phyloP scores from a whole-genome alignment of 2,113 vertebrate species.

The Circaetus cinerascens region DNA sequence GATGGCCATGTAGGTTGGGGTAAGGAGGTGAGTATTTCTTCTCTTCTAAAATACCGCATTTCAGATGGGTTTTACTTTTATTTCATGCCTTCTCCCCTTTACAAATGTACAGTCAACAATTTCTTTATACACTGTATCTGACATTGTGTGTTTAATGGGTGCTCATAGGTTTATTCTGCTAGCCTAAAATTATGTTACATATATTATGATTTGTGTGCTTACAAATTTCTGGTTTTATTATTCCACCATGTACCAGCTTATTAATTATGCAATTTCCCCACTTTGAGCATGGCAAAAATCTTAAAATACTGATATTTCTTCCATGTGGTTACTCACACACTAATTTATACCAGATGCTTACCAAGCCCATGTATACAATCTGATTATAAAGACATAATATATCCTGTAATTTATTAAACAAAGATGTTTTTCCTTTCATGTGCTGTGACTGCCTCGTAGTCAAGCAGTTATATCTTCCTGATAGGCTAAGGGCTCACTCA shows the following conservation, averaged over 20 bases:
- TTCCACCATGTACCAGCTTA: not conserved
- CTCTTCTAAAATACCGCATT: not conserved
- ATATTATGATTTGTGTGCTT: not conserved
- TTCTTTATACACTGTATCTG: not conserved
- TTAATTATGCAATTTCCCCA: not conserved
- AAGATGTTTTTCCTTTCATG: not conserved
- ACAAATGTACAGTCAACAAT: not conserved
- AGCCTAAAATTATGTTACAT: not conserved
- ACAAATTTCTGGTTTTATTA: not conserved
- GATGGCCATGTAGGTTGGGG: fast-evolving
- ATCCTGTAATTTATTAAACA: not conserved
- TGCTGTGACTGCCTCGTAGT: not conserved
- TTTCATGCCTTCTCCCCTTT: not conserved
- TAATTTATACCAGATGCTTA: not conserved
- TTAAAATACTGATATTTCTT: conserved; percentile 7
- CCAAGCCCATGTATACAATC: not conserved
- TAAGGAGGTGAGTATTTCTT: not conserved
- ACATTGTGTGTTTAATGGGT: not conserved
- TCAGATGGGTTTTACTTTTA: not conserved
- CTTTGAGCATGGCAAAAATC: not conserved
- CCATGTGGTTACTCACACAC: not conserved
- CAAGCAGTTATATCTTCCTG: not conserved
- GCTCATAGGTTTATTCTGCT: not conserved
- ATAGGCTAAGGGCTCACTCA: not conserved
- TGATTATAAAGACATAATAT: not conserved